Base-by-base conservation (phyloP, 2,888 invertebrate species). In the Eupithecia subumbrata region DNA sequence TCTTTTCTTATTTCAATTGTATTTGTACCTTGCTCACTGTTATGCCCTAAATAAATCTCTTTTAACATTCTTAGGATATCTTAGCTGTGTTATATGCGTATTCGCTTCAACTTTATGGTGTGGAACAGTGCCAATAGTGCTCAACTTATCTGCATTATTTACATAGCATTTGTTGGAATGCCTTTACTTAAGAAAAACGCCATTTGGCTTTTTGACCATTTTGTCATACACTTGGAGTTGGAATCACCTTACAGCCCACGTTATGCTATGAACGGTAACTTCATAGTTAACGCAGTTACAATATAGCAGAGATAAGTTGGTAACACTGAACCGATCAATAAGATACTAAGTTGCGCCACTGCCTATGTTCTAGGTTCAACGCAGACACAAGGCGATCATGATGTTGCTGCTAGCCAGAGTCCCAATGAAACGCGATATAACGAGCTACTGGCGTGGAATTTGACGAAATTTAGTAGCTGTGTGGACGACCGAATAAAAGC, bases 331-430 rank as follows among this genome's bases (percentile, higher is more conserved):
- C 43, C 43, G 37, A 22, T 25, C n/a, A 37, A 14, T 68, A 43
- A n/a, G 22, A 43, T 67, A 67, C 34, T n/a, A 18, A 75, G 71
- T 48, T 64, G 71, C 73, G 76, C 76, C 73, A 76, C 76, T 76
- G 73, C 73, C 76, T 37, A 22, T 69, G 72, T 76, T 40, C 40
- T 43, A 43, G n/a, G 67, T 67, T 68, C 67, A 18, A 68, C 16
- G 68, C 68, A 68, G 43, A 68, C 40, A 22, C 14, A 22, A 68
- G 68, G 68, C 68, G 68, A 43, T 43, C 68, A 68, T 43, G 68
- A 43, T 60, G 22, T 22, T 56, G 56, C 22, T 22, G 11, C 60
- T 25, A 25, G 40, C 43, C 14, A 25, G 12, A 40, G 40, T 67
- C 40, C 37, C n/a, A 18, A 9, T 40, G 37, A 66, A 34, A 40